These are phyloP conservation scores for Vidua macroura DNA, from an alignment of 2,113 vertebrate genomes.

Conservation along the genomic window DNA sequence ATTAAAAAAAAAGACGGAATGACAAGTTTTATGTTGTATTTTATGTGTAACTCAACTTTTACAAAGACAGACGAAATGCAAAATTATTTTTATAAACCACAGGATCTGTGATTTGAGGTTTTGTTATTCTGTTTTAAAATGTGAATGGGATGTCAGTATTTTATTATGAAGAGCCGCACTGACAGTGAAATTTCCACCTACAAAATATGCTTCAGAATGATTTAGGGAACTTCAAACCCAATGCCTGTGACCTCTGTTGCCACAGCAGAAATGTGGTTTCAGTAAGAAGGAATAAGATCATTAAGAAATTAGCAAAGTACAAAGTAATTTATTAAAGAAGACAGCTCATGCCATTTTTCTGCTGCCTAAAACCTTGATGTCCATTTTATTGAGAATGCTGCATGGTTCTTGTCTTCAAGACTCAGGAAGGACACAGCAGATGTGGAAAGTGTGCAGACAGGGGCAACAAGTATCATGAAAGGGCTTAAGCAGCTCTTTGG, in stretches of 20 bases:
- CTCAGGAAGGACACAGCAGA: not conserved
- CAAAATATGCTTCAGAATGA: not conserved
- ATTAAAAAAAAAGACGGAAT: rapidly evolving
- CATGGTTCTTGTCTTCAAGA: not conserved
- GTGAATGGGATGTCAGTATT: not conserved
- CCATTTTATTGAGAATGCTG: not conserved
- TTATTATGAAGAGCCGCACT: not conserved
- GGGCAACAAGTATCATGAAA: not conserved
- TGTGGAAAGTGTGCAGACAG: not conserved
- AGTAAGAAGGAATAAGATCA: not conserved
- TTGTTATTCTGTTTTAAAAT: not conserved
- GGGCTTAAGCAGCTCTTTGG: not conserved
- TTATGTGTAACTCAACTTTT: not conserved
- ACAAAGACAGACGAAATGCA: not conserved
- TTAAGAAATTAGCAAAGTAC: not conserved
- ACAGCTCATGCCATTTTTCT: not conserved
- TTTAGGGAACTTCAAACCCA: not conserved
- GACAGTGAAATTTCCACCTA: not conserved
- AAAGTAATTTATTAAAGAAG: not conserved
- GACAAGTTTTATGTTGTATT: not conserved
- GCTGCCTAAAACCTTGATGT: not conserved
- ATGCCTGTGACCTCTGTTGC: not conserved
- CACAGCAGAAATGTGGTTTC: not conserved
- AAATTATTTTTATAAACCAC: not conserved
- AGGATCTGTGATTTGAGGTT: not conserved